phyloP scores from a whole-genome alignment of 2,113 vertebrate genomes.

The Probosciger aterrimus region DNA sequence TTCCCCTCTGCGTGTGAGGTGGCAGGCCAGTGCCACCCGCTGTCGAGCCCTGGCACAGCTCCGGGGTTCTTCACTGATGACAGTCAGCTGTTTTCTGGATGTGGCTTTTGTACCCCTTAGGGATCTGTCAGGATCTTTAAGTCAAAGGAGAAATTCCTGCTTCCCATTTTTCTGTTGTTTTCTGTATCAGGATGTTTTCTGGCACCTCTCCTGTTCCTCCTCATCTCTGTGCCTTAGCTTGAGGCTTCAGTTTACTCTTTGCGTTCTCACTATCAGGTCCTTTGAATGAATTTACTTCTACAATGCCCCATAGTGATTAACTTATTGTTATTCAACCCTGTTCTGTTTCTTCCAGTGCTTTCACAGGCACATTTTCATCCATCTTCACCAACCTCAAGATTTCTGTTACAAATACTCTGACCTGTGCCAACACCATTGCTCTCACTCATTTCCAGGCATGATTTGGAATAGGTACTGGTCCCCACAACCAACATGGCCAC shows the following conservation, averaged over 20 bases:
- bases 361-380: not conserved
- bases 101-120: not conserved
- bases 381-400: not conserved
- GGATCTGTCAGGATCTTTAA: not conserved
- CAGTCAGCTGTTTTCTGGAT: not conserved
- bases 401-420: not conserved
- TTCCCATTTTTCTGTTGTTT: not conserved
- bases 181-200: not conserved
- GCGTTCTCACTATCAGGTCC: not conserved
- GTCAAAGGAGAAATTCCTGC: not conserved
- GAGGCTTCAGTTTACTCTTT: not conserved
- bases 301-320: not conserved
- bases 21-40: not conserved
- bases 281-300: not conserved
- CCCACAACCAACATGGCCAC: not conserved
- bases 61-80: not conserved
- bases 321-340: not conserved
- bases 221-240: not conserved
- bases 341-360: not conserved
- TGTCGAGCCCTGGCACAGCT: not conserved
- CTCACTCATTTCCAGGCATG: fast-evolving
- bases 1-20: not conserved
- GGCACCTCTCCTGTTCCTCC: not conserved
- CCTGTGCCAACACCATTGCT: not conserved
- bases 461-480: not conserved